A percentile compares a stretch with the other conserved stretches of the same genome.
Evolutionary conservation across 2,113 vertebrate species (phyloP).

Genomic region (Fulmarus glacialis): DNA sequence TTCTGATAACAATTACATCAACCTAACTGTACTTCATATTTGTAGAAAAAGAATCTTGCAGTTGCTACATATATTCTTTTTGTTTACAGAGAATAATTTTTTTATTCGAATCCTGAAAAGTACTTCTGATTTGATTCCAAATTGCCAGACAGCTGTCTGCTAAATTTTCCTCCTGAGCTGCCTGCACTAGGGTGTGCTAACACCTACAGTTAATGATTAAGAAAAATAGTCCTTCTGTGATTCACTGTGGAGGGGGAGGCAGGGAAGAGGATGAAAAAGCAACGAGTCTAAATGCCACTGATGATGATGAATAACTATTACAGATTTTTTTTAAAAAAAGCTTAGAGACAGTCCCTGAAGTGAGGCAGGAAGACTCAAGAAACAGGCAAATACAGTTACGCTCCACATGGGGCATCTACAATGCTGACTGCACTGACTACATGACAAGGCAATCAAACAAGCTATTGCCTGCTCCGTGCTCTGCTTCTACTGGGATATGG

Average conservation of each 20-base stretch:
- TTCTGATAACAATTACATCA: neutral
- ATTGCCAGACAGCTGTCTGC: slow-evolving; percentile 35
- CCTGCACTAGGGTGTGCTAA: neutral
- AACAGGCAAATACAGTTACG: neutral
- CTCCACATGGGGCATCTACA: neutral
- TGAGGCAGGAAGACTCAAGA: neutral
- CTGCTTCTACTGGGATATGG: neutral
- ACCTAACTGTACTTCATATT: neutral
- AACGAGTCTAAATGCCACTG: slow-evolving; percentile 22
- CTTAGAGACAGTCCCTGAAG: neutral
- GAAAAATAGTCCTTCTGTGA: slow-evolving; percentile 17
- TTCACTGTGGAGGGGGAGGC: neutral
- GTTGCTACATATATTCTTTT: neutral
- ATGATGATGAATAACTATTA: neutral
- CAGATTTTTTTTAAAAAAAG: neutral
- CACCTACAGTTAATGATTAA: slow-evolving; percentile 57
- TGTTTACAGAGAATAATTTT: neutral
- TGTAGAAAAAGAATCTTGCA: neutral
- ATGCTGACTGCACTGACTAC: neutral
- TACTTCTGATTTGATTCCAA: neutral
- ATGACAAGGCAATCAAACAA: neutral
- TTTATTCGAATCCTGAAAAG: neutral
- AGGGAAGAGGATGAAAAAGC: neutral
- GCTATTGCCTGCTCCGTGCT: neutral
- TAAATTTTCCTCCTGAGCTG: slow-evolving; percentile 10